phyloP scores from a whole-genome alignment of 1,140 invertebrate genomes.

The Drosophila subpulchrella region DNA sequence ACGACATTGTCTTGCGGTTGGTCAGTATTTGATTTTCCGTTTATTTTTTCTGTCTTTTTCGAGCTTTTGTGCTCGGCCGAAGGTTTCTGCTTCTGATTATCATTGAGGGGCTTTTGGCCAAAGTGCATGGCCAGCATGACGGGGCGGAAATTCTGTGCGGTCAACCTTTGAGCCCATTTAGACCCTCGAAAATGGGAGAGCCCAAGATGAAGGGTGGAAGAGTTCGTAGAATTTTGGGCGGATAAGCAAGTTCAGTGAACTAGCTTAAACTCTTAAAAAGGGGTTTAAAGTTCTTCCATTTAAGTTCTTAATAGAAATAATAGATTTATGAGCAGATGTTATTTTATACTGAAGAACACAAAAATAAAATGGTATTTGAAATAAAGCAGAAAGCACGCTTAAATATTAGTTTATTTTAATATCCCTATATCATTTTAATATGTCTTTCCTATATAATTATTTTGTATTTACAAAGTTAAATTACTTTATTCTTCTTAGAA shows the following conservation, averaged over 20 bases:
- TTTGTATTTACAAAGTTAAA: too few species aligned
- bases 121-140: conserved; percentile 61
- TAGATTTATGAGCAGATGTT: too few species aligned
- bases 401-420: too few species aligned
- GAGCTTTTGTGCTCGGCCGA: conserved; percentile 31
- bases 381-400: too few species aligned
- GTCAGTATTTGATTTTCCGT: conserved; percentile 25
- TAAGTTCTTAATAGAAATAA: too few species aligned
- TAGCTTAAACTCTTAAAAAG: neutral
- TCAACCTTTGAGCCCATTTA: conserved; percentile 29
- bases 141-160: conserved; percentile 29
- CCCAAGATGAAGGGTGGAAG: neutral
- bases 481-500: too few species aligned
- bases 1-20: conserved; percentile 46
- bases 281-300: neutral
- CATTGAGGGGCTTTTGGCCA: conserved; percentile 40
- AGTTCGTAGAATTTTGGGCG: neutral
- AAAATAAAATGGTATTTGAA: too few species aligned
- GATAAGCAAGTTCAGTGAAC: conserved; percentile 26
- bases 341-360: too few species aligned
- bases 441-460: too few species aligned
- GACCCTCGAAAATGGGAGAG: neutral
- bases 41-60: conserved; percentile 4
- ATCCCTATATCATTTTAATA: too few species aligned
- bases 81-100: conserved; percentile 51